A percentile compares a stretch with the other conserved stretches of the same genome.
Evolutionary conservation across 2,113 vertebrate species (phyloP).

Genomic region (Catharus minimus): DNA sequence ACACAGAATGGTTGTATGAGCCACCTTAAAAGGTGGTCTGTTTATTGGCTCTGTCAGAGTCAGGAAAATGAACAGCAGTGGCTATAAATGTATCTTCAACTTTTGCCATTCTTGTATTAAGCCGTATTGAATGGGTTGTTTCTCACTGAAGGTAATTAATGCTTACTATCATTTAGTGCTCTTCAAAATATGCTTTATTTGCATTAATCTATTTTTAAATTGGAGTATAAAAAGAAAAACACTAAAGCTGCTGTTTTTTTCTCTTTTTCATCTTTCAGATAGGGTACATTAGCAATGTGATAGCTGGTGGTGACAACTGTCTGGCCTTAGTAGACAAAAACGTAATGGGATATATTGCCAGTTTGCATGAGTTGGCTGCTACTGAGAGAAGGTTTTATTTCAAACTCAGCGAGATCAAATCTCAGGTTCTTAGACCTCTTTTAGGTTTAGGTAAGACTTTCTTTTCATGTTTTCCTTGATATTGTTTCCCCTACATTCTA

Average conservation of each 20-base stretch:
- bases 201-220: neutral
- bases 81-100: neutral
- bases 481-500: neutral
- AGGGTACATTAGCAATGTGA: slow-evolving; percentile 90
- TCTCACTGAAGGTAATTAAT: neutral
- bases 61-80: neutral
- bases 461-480: neutral
- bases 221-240: neutral
- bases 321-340: slow-evolving; percentile 87
- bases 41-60: neutral
- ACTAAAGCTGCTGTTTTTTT: neutral
- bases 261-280: slow-evolving; percentile 75
- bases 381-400: slow-evolving; percentile 91
- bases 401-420: slow-evolving; percentile 87
- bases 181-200: neutral
- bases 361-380: slow-evolving; percentile 91
- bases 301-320: slow-evolving; percentile 84
- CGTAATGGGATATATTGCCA: slow-evolving; percentile 91
- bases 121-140: neutral
- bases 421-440: slow-evolving; percentile 88
- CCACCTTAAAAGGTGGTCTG: neutral
- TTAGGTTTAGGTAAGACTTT: slow-evolving; percentile 85
- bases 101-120: neutral
- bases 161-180: neutral
- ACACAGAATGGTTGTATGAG: neutral